A percentile compares a stretch with the other conserved stretches of the same genome.
These are phyloP conservation scores for Shargacucullia verbasci DNA, from an alignment of 2,888 invertebrate species.

Conservation along the genomic window DNA sequence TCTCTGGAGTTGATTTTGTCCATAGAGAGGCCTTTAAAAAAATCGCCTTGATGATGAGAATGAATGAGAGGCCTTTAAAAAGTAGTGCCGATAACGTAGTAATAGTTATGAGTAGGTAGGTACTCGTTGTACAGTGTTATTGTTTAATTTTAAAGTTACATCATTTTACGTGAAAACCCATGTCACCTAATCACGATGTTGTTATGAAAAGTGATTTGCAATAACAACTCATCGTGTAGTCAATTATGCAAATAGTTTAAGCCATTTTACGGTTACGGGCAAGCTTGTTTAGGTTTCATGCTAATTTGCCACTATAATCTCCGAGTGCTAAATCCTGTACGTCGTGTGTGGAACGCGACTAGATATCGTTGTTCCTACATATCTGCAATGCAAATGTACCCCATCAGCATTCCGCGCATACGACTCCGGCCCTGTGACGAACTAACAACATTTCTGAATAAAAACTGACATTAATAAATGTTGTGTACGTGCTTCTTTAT, in stretches of 20 bases:
- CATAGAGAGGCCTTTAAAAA: no score
- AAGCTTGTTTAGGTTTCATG: slow-evolving; percentile 65
- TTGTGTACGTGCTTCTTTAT: slow-evolving; percentile 7
- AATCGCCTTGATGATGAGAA: no score
- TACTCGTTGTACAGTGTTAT: no score
- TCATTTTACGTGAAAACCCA: neutral
- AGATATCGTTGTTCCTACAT: slow-evolving; percentile 66
- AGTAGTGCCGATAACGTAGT: no score
- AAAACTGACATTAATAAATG: slow-evolving; percentile 24
- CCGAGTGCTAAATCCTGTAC: slow-evolving; percentile 74
- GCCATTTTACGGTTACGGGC: slow-evolving; percentile 48
- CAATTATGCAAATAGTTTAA: slow-evolving; percentile 53
- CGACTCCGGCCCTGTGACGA: slow-evolving; percentile 57
- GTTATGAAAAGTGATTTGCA: slow-evolving; percentile 19
- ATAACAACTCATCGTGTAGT: slow-evolving; percentile 26
- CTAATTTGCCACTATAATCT: slow-evolving; percentile 75
- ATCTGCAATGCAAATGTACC: slow-evolving; percentile 81
- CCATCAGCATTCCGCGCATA: slow-evolving; percentile 66
- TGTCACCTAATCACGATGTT: slow-evolving; percentile 19
- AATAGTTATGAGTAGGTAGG: no score
- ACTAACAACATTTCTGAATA: slow-evolving; percentile 55
- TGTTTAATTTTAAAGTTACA: no score
- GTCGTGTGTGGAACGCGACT: slow-evolving; percentile 50
- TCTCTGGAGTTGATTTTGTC: no score
- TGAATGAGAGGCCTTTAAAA: no score